Percentiles rank a stretch among this genome's conserved stretches.
Conservation (phyloP, 2,888 invertebrate species). For the Volucella zonaria region DNA sequence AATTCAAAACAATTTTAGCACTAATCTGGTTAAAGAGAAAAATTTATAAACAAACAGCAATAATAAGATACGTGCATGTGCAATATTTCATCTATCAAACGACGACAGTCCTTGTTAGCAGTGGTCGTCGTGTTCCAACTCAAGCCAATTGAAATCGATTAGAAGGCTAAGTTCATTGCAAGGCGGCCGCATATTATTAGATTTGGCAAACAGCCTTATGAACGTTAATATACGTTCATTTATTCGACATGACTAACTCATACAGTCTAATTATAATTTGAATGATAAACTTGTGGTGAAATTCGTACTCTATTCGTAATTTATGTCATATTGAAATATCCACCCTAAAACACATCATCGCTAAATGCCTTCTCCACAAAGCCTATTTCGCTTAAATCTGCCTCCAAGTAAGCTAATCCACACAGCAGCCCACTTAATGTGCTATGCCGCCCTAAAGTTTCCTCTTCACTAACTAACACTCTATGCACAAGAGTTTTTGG, state of each 20-base stretch:
- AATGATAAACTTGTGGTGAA: slow-evolving; percentile 52
- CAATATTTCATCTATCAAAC: no score
- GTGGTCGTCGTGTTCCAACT: background rate
- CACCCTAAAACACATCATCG: slow-evolving; percentile 17
- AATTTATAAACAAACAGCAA: no score
- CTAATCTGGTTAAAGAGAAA: background rate
- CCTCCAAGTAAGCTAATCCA: slow-evolving; percentile 43
- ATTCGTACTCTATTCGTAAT: slow-evolving; percentile 39
- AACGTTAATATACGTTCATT: slow-evolving; percentile 28
- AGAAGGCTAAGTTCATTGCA: slow-evolving; percentile 71
- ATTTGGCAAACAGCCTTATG: slow-evolving; percentile 56
- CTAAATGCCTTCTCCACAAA: slow-evolving; percentile 12
- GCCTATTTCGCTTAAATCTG: slow-evolving; percentile 5
- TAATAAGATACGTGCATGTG: no score
- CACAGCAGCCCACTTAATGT: slow-evolving; percentile 57
- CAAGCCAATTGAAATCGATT: slow-evolving; percentile 49
- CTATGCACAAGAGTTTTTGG: slow-evolving; percentile 56
- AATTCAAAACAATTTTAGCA: slow-evolving; percentile 14
- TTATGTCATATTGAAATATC: slow-evolving; percentile 23
- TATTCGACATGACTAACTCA: slow-evolving; percentile 39
- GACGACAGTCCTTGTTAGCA: no score
- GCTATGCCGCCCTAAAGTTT: slow-evolving; percentile 38
- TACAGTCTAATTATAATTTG: slow-evolving; percentile 47
- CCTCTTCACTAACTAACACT: slow-evolving; percentile 1
- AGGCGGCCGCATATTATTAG: slow-evolving; percentile 48